A percentile compares a stretch with the other conserved stretches of the same genome.
Evolutionary conservation across 2,113 vertebrate genomes (phyloP).

Genomic region (Scortum barcoo): DNA sequence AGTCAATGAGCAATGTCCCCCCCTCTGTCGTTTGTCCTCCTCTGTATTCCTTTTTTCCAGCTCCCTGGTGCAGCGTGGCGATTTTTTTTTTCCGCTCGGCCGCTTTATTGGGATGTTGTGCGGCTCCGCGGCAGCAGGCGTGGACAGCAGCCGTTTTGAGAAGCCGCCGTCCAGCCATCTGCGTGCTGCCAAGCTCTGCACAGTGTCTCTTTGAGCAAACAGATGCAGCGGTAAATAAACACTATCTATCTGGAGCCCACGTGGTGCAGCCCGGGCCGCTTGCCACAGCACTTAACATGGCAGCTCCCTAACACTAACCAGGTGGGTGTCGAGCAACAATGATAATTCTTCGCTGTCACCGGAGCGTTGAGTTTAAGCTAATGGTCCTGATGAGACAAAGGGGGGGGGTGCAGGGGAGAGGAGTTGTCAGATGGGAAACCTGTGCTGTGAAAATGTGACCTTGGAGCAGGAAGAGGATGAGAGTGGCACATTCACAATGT

Average conservation of each 20-base stretch:
- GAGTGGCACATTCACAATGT: background rate
- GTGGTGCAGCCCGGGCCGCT: slow-evolving; percentile 21
- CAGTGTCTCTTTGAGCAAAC: slow-evolving; percentile 58
- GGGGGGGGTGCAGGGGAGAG: background rate
- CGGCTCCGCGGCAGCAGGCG: slow-evolving; percentile 6
- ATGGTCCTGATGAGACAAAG: slow-evolving; percentile 35
- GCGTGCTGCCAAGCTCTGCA: slow-evolving; percentile 56
- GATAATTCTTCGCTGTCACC: slow-evolving; percentile 39
- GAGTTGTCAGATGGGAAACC: slow-evolving; percentile 44
- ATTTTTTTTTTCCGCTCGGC: background rate
- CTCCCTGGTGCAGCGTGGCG: background rate
- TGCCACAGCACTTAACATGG: slow-evolving; percentile 58
- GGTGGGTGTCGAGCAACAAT: slow-evolving; percentile 55
- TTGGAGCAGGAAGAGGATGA: slow-evolving; percentile 18
- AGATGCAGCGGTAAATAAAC: slow-evolving; percentile 80
- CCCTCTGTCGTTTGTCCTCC: slow-evolving; percentile 23
- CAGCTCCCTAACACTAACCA: slow-evolving; percentile 57
- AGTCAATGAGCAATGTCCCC: slow-evolving; percentile 8
- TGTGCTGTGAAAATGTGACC: slow-evolving; percentile 40
- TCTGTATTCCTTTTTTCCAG: slow-evolving; percentile 15
- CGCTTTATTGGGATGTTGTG: background rate
- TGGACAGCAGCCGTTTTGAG: slow-evolving; percentile 22
- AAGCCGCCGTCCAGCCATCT: slow-evolving; percentile 67
- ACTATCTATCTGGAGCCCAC: slow-evolving; percentile 68
- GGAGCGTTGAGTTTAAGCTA: slow-evolving; percentile 39